These are phyloP conservation scores for Archivesica marissinica DNA, from an alignment of 1,140 invertebrate species.

Conservation along the genomic window DNA sequence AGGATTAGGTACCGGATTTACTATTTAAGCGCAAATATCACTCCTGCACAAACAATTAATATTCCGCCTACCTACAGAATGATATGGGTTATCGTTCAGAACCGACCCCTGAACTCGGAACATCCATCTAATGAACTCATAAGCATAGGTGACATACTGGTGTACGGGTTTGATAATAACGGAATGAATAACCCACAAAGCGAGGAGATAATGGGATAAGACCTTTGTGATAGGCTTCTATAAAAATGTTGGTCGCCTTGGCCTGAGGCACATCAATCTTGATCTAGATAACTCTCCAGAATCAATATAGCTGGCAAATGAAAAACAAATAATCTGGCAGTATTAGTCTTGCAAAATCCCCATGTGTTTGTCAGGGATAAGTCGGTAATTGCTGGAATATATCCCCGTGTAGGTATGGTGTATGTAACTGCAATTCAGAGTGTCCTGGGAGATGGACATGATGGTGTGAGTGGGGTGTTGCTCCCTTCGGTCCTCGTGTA, in stretches of 20 bases:
- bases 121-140: too few relatives aligned
- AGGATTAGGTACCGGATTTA: too few relatives aligned
- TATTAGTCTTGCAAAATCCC: constrained; percentile 32
- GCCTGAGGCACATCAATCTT: constrained; percentile 32
- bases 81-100: too few relatives aligned
- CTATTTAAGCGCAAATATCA: too few relatives aligned
- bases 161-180: constrained; percentile 25
- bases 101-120: too few relatives aligned
- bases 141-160: too few relatives aligned
- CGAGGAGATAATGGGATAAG: constrained; percentile 26
- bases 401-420: constrained; percentile 10
- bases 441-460: neutral
- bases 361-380: neutral
- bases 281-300: neutral
- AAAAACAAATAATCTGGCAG: constrained; percentile 55
- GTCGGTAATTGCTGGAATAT: neutral
- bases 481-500: neutral
- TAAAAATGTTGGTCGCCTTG: constrained; percentile 48
- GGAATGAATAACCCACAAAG: constrained; percentile 3
- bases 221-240: constrained; percentile 42
- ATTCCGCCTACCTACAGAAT: too few relatives aligned
- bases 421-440: neutral
- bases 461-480: constrained; percentile 1
- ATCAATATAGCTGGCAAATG: constrained; percentile 57
- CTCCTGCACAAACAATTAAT: too few relatives aligned